Evolutionary conservation across 2,797 vertebrate species (phyloP).

Genomic region (Serranus cabrilla): DNA sequence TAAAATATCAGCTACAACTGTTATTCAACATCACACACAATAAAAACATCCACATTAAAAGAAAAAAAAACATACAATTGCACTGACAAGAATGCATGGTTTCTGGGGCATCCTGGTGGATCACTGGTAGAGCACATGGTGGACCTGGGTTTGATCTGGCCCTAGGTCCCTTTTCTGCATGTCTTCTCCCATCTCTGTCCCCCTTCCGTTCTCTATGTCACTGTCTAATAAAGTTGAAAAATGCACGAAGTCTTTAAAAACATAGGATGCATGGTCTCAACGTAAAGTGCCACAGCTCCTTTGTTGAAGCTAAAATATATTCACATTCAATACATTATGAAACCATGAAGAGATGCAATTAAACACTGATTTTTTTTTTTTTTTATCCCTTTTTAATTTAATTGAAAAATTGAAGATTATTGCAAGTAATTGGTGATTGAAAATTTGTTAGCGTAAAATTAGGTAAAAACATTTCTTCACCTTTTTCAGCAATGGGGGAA

Average conservation of each 20-base stretch:
- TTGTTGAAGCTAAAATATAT: constrained; percentile 69
- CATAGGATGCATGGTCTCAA: constrained; percentile 41
- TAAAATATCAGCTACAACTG: constrained; percentile 49
- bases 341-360: background rate
- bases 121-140: too few relatives aligned
- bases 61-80: constrained; percentile 27
- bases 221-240: too few relatives aligned
- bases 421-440: background rate
- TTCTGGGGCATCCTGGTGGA: background rate
- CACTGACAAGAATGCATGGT: constrained; percentile 71
- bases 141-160: too few relatives aligned
- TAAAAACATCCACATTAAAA: constrained; percentile 48
- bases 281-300: constrained; percentile 57
- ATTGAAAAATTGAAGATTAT: background rate
- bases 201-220: too few relatives aligned
- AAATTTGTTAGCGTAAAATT: background rate
- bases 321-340: constrained; percentile 48
- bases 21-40: constrained; percentile 52
- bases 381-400: background rate
- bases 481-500: background rate
- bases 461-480: background rate
- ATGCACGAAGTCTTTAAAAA: too few relatives aligned
- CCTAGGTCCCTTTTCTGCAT: too few relatives aligned
- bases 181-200: too few relatives aligned
- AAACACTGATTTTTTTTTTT: background rate